Percentiles rank a stretch among this genome's conserved stretches.
phyloP scores from a whole-genome alignment of 1,140 invertebrate species.

The Heliconius hewitsoni region DNA sequence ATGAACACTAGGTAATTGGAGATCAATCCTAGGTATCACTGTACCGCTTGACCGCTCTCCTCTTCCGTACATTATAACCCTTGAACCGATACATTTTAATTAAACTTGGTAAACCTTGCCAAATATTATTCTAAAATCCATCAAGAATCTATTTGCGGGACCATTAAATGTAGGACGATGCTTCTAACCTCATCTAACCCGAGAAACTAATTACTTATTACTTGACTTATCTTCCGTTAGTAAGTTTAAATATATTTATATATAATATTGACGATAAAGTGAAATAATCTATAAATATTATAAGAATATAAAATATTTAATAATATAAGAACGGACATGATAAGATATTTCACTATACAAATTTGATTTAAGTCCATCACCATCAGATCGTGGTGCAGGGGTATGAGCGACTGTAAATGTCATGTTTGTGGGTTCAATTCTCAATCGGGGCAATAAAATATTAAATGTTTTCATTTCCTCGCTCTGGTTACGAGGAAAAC shows the following conservation, averaged over 20 bases:
- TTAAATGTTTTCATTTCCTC: too few relatives aligned
- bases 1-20: slow-evolving; percentile 31
- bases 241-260: background rate
- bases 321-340: too few relatives aligned
- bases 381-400: too few relatives aligned
- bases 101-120: slow-evolving; percentile 26
- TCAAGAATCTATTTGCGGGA: slow-evolving; percentile 23
- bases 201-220: background rate
- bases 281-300: too few relatives aligned
- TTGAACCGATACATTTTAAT: slow-evolving; percentile 14
- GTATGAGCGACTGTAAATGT: too few relatives aligned
- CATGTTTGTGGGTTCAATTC: too few relatives aligned
- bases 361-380: too few relatives aligned
- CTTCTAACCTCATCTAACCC: background rate
- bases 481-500: too few relatives aligned
- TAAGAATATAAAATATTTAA: too few relatives aligned
- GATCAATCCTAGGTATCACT: slow-evolving; percentile 27
- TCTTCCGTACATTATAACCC: slow-evolving; percentile 18
- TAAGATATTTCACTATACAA: too few relatives aligned
- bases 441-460: too few relatives aligned
- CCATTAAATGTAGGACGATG: slow-evolving; percentile 11
- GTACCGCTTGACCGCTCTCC: slow-evolving; percentile 24
- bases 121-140: slow-evolving; percentile 17
- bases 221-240: background rate
- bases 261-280: too few relatives aligned